Base-by-base conservation (phyloP, 2,113 vertebrate genomes). In the Psilopsiagon aurifrons region DNA sequence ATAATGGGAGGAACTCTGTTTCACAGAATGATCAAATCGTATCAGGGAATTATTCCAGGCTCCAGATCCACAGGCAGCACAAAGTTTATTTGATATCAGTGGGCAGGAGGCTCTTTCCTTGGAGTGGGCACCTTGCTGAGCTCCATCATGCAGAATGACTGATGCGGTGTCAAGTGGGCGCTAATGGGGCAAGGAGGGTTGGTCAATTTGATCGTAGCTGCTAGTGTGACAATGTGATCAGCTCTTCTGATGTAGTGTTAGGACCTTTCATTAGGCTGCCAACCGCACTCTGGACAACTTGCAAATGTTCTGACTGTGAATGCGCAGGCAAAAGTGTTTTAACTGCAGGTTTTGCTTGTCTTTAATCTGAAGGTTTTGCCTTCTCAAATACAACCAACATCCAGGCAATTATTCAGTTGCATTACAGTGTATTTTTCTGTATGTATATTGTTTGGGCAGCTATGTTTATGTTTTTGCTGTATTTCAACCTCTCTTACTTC, bases 11-110 rank as follows among this genome's bases (percentile, higher is more conserved):
- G 35, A 66, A 15, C 10, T 37, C 13, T 29, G 47, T 52, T 10
- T 29, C 7, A 5, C 39, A 3, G 41, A 57, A 49, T 47, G 28
- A 31, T 31, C 78, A 31, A 57, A 63, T 81, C 0, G 0, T 57
- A 25, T 25, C 17, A 31, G 41, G 62, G 68, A 33, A 66, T 52
- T 8, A 16, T 75, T 89, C 74, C 44, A 49, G 51, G 9, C 43
- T 49, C 24, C 41, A 37, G 31, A 19, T 49, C 41, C 52, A 11
- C 69, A 57, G 59, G 57, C 49, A 52, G 49, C 28, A 28, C 1
- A 4, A 68, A 70, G 33, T n/a, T 87, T 83, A 14, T 23, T 80
- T 17, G 66, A 5, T 47, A n/a, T 2, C 39, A 66, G 69, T 3
- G 6, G 57, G 37, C 59, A 51, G 76, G 24, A 31, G 18, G 28